phyloP scores from a whole-genome alignment of 1,140 invertebrate species.

The Bombus impatiens region DNA sequence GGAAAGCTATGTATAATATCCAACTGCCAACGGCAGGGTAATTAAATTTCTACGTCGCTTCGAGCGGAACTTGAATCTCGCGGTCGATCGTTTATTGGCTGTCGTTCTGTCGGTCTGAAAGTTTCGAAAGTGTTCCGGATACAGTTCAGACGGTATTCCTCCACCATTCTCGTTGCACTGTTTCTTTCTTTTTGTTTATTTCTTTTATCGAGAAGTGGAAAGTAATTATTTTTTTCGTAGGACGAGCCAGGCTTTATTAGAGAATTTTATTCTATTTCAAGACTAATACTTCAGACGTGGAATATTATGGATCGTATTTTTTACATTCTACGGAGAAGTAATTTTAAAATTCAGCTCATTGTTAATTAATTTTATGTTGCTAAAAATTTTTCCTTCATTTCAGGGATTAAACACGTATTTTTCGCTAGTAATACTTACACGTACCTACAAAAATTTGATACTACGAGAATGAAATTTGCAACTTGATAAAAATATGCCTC shows the following conservation, averaged over 20 bases:
- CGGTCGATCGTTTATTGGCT: constrained; percentile 37
- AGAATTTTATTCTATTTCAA: not conserved
- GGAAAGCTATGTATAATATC: constrained; percentile 25
- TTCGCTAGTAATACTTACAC: too few species aligned
- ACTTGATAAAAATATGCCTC: too few species aligned
- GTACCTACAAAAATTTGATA: too few species aligned
- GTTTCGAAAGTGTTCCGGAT: not conserved
- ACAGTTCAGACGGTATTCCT: not conserved
- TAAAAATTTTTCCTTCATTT: not conserved
- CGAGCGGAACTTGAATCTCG: constrained; percentile 39
- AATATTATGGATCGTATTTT: too few species aligned
- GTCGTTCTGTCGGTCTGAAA: constrained; percentile 9
- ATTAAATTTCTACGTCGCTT: constrained; percentile 43
- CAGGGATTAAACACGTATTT: too few species aligned
- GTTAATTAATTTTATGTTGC: not conserved
- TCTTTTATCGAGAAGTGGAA: not conserved
- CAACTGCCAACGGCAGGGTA: constrained; percentile 23
- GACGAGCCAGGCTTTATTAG: not conserved
- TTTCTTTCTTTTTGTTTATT: not conserved
- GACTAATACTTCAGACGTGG: too few species aligned
- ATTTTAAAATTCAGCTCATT: not conserved
- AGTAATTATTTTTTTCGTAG: not conserved
- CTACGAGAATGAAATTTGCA: too few species aligned
- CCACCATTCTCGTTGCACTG: not conserved
- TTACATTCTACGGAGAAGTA: too few species aligned